Base-by-base conservation (phyloP, 2,888 invertebrate genomes). In the Xestia xanthographa region DNA sequence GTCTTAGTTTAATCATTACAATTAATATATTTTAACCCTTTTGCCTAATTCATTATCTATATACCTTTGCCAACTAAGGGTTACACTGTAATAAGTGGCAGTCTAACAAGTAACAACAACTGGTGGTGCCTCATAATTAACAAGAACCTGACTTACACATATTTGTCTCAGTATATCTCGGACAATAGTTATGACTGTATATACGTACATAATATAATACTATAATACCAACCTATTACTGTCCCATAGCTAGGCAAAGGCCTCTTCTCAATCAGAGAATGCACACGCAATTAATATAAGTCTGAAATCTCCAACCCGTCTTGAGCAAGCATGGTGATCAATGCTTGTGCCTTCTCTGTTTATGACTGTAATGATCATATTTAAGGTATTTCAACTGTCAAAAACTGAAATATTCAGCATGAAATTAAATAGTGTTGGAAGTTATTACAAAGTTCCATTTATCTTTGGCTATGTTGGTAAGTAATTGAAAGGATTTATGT, bases 361-460 rank as follows among this genome's bases (percentile, higher is more conserved):
- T 38, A 38, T 60, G 34, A 34, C 60, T 60, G 26, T 34, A 22
- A 38, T 22, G 12, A 22, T 38, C 62, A 62, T 62, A 62, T 22
- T 38, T 12, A 5, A 62, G 14, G 38, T n/a, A 62, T 38, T 38
- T n/a, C 6, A 41, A 63, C 5, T 12, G 38, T 62, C 1, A 50
- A 62, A 45, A 29, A 41, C 41, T 41, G 41, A 41, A 41, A 9
- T 9, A 17, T 34, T 22, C 20, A 26, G 5, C 22, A 41, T 60
- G n/a, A 43, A 69, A 43, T 29, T 50, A 9, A 43, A 41, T 26
- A 50, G 17, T 43, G n/a, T 22, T 43, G 12, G 45, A 41, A 68
- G 22, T 56, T 58, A 20, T 38, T 45, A 53, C n/a, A 29, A 62
- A 58, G 43, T 82, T 83, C 65, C 68, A 69, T 77, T 79, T 69